Evolutionary conservation across 2,888 invertebrate genomes (phyloP).

Genomic region (Brachyopa scutellaris): DNA sequence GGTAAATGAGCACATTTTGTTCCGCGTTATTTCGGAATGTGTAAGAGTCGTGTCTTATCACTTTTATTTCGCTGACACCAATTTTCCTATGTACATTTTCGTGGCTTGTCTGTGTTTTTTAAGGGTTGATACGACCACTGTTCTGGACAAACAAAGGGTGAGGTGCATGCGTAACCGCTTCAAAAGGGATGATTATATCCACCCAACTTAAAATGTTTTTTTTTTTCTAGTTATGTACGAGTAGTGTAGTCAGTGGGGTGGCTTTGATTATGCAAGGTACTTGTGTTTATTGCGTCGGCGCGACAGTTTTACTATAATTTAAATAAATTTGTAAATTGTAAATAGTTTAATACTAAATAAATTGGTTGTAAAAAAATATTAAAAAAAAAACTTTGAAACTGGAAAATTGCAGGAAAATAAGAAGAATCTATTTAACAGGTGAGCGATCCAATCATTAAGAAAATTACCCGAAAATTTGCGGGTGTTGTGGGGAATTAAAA

Average conservation of each 20-base stretch:
- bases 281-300: conserved; percentile 51
- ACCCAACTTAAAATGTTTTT: conserved; percentile 21
- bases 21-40: not conserved
- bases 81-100: conserved; percentile 9
- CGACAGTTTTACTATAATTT: conserved; percentile 20
- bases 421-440: too few species aligned
- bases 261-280: conserved; percentile 40
- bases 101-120: not conserved
- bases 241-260: conserved; percentile 25
- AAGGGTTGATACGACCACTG: conserved; percentile 20
- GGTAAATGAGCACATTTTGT: conserved; percentile 22
- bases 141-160: conserved; percentile 39
- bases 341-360: too few species aligned
- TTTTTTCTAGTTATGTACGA: conserved; percentile 3
- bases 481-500: too few species aligned
- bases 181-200: conserved; percentile 44
- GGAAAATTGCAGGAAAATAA: too few species aligned
- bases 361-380: too few species aligned
- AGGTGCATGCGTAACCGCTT: conserved; percentile 58
- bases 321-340: too few species aligned
- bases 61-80: not conserved
- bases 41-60: conserved; percentile 17
- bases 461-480: too few species aligned
- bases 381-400: too few species aligned
- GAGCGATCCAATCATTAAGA: too few species aligned